Base-by-base conservation (phyloP, 2,113 vertebrate genomes). In the Pluvialis apricaria region DNA sequence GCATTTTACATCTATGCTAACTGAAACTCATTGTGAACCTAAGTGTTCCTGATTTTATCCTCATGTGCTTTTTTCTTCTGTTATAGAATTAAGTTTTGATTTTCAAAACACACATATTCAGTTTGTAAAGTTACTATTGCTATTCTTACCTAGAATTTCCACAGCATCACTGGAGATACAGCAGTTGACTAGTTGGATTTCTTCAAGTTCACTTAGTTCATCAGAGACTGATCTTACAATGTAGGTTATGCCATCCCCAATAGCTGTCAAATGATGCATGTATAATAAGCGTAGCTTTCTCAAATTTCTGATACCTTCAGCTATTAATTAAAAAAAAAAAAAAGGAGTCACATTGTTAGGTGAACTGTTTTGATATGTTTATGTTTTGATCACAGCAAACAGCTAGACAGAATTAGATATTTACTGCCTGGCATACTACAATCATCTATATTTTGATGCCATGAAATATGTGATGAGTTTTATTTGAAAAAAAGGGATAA, bases 181-280 rank as follows among this genome's bases (percentile, higher is more conserved):
- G 89, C 94, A 97, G 55, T 86, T 96, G 54, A 91, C 60, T 42
- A 88, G 51, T 7, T 92, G 82, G 57, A 97, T 95, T 96, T 97
- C 95, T 93, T 97, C 77, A 70, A 96, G 89, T 76, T 96, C 22
- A 9, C 75, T 66, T 52, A 78, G 78, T 69, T 96, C n/a, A 4
- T 70, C 42, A 45, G 94, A 93, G 38, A 97, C 36, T 89, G 91
- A 91, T 61, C 68, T 90, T n/a, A 97, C 65, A 82, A 91, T 73
- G 52, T 68, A 68, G 45, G 72, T 90, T 84, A 96, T 94, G 64
- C 91, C 95, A n/a, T 93, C 36, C 55, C 89, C 85, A 70, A 81
- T 73, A 57, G 90, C 75, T 77, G 73, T 86, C 77, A 98, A 73
- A 70, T 83, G 57, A 32, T 58, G 96, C 69, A 97, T 73, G 64